Percentiles rank a stretch among this genome's conserved stretches.
phyloP scores from a whole-genome alignment of 2,113 vertebrate species.

The Oxyura jamaicensis region DNA sequence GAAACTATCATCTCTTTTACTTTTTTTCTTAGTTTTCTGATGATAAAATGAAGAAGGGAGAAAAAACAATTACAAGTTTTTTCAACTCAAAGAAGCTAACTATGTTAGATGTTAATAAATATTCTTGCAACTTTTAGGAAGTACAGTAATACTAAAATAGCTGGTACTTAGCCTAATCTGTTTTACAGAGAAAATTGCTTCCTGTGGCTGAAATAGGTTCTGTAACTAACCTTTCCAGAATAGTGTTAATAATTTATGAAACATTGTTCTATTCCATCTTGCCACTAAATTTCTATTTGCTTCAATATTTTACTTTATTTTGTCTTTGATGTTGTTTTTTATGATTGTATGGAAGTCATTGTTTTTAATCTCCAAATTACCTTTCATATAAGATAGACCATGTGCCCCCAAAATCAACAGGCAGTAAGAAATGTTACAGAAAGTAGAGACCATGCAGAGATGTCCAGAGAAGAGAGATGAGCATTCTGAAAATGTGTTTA shows the following conservation, averaged over 20 bases:
- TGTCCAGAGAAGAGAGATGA: background rate
- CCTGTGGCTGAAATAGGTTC: background rate
- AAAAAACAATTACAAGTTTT: fast-evolving
- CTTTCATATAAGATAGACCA: background rate
- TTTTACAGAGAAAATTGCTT: background rate
- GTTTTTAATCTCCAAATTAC: background rate
- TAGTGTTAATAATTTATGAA: background rate
- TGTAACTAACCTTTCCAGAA: background rate
- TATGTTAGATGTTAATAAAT: background rate
- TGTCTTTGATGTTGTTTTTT: background rate
- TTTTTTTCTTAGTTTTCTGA: background rate
- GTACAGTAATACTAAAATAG: background rate
- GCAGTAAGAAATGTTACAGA: fast-evolving
- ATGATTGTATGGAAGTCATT: background rate
- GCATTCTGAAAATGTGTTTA: background rate
- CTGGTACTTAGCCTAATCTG: background rate
- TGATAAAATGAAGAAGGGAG: background rate
- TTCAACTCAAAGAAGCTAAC: background rate
- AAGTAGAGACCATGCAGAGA: background rate
- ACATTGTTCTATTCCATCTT: background rate
- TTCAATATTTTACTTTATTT: background rate
- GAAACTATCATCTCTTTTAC: background rate
- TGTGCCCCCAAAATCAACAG: background rate
- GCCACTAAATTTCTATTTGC: background rate
- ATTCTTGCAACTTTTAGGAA: background rate